Percentiles rank a stretch among this genome's conserved stretches.
Conservation (phyloP, 2,888 invertebrate genomes). For the Merodon equestris region DNA sequence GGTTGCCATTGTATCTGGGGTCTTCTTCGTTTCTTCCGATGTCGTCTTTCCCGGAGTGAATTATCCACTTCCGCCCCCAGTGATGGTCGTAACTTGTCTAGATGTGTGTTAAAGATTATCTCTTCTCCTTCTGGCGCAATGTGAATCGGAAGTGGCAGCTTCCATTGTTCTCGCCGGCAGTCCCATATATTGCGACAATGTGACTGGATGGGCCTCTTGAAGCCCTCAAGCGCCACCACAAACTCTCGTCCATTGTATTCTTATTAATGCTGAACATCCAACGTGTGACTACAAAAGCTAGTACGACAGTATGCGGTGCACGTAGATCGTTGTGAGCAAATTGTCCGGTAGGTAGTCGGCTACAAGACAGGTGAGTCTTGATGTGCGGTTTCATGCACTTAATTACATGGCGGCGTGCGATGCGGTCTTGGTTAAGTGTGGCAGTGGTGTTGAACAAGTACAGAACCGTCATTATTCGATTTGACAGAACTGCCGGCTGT, state of each 20-base stretch:
- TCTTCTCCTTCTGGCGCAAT: constrained; percentile 20
- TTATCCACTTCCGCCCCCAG: constrained; percentile 26
- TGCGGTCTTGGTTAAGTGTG: constrained; percentile 23
- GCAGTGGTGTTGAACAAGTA: neutral
- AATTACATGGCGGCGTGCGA: constrained; percentile 32
- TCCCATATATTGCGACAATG: constrained; percentile 30
- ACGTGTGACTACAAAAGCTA: too few species aligned
- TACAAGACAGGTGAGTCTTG: constrained; percentile 39
- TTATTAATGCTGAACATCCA: constrained; percentile 19
- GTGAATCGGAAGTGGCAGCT: constrained; percentile 48
- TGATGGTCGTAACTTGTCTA: neutral
- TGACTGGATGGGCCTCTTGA: constrained; percentile 22
- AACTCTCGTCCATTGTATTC: constrained; percentile 30
- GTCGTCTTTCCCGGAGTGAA: neutral
- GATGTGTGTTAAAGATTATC: constrained; percentile 10
- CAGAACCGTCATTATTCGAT: constrained; percentile 32
- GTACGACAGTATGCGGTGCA: constrained; percentile 6
- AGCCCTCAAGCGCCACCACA: constrained; percentile 29
- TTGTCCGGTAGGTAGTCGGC: constrained; percentile 13
- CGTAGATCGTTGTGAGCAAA: constrained; percentile 35
- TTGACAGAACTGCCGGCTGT: neutral
- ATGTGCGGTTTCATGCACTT: constrained; percentile 48
- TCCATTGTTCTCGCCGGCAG: constrained; percentile 29
- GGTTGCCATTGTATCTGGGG: constrained; percentile 29
- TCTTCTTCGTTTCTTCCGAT: constrained; percentile 36